Percentiles rank a stretch among this genome's conserved stretches.
These are phyloP conservation scores for Enteromius argenteus DNA, from an alignment of 2,797 vertebrate genomes.

Conservation along the genomic window DNA sequence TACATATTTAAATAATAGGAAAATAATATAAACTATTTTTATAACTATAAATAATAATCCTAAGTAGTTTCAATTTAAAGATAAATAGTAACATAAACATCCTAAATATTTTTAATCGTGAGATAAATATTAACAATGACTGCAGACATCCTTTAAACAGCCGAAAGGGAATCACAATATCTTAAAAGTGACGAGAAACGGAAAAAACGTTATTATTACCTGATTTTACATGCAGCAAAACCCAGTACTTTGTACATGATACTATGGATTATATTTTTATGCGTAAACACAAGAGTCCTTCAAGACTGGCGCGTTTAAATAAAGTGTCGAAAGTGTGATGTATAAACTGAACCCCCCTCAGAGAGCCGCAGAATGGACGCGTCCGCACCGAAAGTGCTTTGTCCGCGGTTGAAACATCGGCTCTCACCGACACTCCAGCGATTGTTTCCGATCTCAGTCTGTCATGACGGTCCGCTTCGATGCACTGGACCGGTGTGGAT, in stretches of 20 bases:
- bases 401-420: neutral
- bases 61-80: neutral
- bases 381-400: neutral
- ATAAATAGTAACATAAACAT: neutral
- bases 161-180: neutral
- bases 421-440: neutral
- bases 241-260: neutral
- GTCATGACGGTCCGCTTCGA: neutral
- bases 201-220: neutral
- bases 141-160: neutral
- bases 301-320: neutral
- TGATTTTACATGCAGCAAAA: neutral
- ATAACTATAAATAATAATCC: neutral
- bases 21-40: too few species aligned
- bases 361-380: constrained; percentile 15
- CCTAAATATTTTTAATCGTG: neutral
- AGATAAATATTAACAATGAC: neutral
- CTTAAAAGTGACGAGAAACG: neutral
- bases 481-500: neutral
- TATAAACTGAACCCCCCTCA: neutral
- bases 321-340: constrained; percentile 1
- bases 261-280: neutral
- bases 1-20: neutral
- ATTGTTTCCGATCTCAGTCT: neutral
- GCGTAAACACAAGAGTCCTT: neutral